Evolutionary conservation across 64 coral and sea anemone species (phyloP).

Genomic region (Porites australiensis): DNA sequence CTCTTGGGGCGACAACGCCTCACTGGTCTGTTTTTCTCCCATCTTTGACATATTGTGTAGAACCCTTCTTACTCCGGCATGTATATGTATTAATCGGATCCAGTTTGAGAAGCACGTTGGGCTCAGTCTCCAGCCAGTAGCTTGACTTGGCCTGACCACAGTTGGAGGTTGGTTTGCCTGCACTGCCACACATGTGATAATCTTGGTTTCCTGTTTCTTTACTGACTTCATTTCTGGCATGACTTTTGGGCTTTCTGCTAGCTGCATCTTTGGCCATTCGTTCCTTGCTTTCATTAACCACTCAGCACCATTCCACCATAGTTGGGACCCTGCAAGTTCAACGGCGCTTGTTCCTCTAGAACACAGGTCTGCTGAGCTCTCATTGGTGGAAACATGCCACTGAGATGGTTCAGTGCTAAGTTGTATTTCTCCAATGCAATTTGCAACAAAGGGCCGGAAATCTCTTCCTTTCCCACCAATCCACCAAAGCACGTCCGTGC

Average conservation of each 20-base stretch:
- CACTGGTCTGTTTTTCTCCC: background rate
- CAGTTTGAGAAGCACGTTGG: slow-evolving; percentile 56
- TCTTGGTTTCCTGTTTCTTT: slow-evolving; percentile 40
- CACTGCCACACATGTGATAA: slow-evolving; percentile 10
- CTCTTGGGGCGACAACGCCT: slow-evolving; percentile 42
- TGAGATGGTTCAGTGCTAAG: slow-evolving; percentile 52
- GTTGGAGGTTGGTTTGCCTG: background rate
- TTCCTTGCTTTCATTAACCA: slow-evolving; percentile 34
- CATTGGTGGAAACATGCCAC: slow-evolving; percentile 41
- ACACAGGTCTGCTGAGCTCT: slow-evolving; percentile 65
- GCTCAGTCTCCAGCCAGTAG: slow-evolving; percentile 33
- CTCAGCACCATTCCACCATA: slow-evolving; percentile 66
- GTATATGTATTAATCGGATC: slow-evolving; percentile 34
- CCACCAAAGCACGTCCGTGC: slow-evolving; percentile 73
- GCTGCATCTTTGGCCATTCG: slow-evolving; percentile 8
- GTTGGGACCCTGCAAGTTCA: slow-evolving; percentile 7
- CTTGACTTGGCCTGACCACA: slow-evolving; percentile 19
- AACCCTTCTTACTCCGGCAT: slow-evolving; percentile 31
- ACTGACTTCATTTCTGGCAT: slow-evolving; percentile 46
- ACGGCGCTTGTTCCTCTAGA: slow-evolving; percentile 46
- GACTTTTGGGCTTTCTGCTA: too few species aligned
- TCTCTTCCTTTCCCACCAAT: slow-evolving; percentile 48
- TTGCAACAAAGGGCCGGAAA: slow-evolving; percentile 66
- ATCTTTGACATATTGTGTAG: slow-evolving; percentile 34
- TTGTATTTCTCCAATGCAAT: slow-evolving; percentile 72